Evolutionary conservation across 2,113 vertebrate species (phyloP).

Genomic region (Anas platyrhynchos): DNA sequence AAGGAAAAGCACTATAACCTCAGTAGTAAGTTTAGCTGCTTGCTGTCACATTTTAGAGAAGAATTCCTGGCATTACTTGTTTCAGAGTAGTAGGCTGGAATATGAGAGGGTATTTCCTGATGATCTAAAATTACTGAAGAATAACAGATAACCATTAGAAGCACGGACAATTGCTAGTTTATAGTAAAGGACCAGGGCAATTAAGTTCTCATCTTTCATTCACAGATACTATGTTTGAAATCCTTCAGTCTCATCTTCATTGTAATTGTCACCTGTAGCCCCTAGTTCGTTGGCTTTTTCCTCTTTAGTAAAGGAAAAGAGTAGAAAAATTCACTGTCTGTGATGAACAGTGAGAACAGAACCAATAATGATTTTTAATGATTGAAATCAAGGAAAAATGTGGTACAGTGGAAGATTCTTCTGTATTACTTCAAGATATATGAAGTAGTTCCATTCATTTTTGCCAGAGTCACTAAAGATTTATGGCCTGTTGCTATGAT

Average conservation of each 20-base stretch:
- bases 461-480: background rate
- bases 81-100: background rate
- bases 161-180: conserved; percentile 22
- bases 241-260: background rate
- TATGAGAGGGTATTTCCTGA: background rate
- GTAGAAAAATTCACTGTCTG: background rate
- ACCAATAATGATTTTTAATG: background rate
- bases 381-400: background rate
- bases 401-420: background rate
- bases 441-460: background rate
- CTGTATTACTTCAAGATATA: background rate
- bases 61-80: background rate
- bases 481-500: background rate
- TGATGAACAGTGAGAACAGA: background rate
- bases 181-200: conserved; percentile 14
- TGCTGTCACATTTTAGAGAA: background rate
- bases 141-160: background rate
- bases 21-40: background rate
- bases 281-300: background rate
- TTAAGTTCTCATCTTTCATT: conserved; percentile 41
- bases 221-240: conserved; percentile 12
- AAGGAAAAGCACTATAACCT: background rate
- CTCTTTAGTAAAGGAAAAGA: background rate
- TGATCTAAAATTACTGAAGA: conserved; percentile 13
- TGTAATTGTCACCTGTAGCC: background rate